These are phyloP conservation scores for Eupithecia centaureata DNA, from an alignment of 2,888 invertebrate genomes.

Conservation along the genomic window DNA sequence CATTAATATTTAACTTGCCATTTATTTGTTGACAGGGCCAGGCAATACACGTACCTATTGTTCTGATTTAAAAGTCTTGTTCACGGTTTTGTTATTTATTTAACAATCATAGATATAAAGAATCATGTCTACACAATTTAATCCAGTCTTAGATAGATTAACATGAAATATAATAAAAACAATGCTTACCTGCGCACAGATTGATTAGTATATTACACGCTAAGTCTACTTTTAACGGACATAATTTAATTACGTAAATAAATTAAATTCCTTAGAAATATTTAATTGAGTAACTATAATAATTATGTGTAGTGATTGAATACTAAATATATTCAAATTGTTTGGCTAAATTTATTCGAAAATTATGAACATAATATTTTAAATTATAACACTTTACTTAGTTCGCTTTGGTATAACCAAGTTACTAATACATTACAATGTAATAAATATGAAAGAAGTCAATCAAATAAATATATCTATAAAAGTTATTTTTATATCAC, in stretches of 20 bases:
- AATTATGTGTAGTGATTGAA: background rate
- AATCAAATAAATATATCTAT: background rate
- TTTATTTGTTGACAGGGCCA: background rate
- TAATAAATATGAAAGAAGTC: background rate
- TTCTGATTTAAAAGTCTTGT: background rate
- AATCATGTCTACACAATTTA: background rate
- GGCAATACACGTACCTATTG: background rate
- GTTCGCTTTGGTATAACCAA: slow-evolving; percentile 9
- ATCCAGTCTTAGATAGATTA: slow-evolving; percentile 3
- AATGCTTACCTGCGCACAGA: background rate
- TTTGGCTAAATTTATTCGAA: background rate
- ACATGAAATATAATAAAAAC: background rate
- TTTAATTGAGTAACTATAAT: background rate
- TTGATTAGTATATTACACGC: background rate
- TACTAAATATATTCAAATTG: background rate
- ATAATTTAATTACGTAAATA: background rate
- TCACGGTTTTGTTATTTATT: background rate
- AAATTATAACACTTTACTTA: background rate
- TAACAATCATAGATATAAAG: background rate
- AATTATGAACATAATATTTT: background rate
- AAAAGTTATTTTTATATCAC: slow-evolving; percentile 3
- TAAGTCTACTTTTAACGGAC: background rate
- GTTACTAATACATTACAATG: background rate
- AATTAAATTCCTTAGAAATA: background rate
- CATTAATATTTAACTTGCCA: too few relatives aligned